Percentiles rank a stretch among this genome's conserved stretches.
These are phyloP conservation scores for Numenius arquata DNA, from an alignment of 2,113 vertebrate species.

Conservation along the genomic window DNA sequence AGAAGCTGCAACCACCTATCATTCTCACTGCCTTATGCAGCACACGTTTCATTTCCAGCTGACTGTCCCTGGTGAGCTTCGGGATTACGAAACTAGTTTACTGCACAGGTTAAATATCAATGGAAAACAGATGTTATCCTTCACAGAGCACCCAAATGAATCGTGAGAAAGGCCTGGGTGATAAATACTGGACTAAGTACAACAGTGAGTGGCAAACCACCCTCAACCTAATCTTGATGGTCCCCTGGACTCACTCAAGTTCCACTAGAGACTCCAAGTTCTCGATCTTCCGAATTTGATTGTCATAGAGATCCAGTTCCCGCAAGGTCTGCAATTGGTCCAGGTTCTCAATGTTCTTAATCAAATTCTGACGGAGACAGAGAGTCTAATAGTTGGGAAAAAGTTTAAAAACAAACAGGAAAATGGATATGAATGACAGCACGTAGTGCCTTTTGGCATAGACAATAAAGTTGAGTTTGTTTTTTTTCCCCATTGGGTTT, in stretches of 20 bases:
- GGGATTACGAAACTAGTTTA: neutral
- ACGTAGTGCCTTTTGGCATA: neutral
- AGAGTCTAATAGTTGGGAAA: constrained; percentile 79
- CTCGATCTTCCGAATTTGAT: constrained; percentile 94
- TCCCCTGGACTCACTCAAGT: constrained; percentile 84
- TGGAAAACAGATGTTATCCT: neutral
- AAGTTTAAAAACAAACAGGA: neutral
- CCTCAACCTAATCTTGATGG: neutral
- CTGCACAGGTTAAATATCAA: neutral
- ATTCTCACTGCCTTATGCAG: neutral
- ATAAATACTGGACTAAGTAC: neutral
- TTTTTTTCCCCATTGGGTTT: neutral
- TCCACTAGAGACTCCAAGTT: constrained; percentile 88
- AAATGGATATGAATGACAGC: neutral
- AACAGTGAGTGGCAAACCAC: neutral
- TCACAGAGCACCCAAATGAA: neutral
- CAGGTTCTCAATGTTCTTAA: constrained; percentile 94
- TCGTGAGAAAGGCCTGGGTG: neutral
- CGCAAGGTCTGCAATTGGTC: constrained; percentile 82
- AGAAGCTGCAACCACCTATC: neutral
- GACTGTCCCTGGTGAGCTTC: neutral
- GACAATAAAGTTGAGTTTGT: neutral
- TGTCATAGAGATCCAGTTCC: constrained; percentile 97
- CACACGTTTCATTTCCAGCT: neutral
- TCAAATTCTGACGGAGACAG: constrained; percentile 94